Evolutionary conservation across 2,888 invertebrate species (phyloP).

Genomic region (Oligia latruncula): DNA sequence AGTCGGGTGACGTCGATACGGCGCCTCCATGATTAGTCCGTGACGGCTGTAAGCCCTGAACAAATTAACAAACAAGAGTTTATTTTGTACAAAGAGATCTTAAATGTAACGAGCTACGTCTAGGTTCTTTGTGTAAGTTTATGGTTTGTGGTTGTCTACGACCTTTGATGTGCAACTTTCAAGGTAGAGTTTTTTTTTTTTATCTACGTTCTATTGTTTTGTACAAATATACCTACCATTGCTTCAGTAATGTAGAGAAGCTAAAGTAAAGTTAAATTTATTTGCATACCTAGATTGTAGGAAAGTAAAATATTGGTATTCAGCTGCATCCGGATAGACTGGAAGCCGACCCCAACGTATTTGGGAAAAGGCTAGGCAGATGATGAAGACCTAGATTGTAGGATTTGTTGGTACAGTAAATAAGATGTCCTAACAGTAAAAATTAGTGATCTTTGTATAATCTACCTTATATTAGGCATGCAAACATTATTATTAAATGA

Average conservation of each 20-base stretch:
- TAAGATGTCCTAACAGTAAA: too few species aligned
- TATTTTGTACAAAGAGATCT: conserved; percentile 32
- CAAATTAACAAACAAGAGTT: conserved; percentile 48
- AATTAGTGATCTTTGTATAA: background rate
- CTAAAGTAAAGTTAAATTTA: background rate
- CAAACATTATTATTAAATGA: background rate
- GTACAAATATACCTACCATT: background rate
- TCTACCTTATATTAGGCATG: background rate
- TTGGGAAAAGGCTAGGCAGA: too few species aligned
- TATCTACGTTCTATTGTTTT: background rate
- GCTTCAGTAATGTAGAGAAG: background rate
- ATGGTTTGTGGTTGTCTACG: background rate
- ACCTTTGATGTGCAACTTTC: background rate
- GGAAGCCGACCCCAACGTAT: too few species aligned
- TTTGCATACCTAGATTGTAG: too few species aligned
- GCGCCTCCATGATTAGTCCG: conserved; percentile 46
- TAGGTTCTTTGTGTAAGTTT: background rate
- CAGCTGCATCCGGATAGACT: too few species aligned
- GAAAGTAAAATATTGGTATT: too few species aligned
- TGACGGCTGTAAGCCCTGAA: conserved; percentile 36
- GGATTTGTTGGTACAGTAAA: too few species aligned
- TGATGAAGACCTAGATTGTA: too few species aligned
- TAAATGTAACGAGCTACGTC: conserved; percentile 20
- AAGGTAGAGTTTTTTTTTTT: too few species aligned
- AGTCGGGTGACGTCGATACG: conserved; percentile 43